These are phyloP conservation scores for Anisognathus igniventris DNA, from an alignment of 2,797 vertebrate species.

Conservation along the genomic window DNA sequence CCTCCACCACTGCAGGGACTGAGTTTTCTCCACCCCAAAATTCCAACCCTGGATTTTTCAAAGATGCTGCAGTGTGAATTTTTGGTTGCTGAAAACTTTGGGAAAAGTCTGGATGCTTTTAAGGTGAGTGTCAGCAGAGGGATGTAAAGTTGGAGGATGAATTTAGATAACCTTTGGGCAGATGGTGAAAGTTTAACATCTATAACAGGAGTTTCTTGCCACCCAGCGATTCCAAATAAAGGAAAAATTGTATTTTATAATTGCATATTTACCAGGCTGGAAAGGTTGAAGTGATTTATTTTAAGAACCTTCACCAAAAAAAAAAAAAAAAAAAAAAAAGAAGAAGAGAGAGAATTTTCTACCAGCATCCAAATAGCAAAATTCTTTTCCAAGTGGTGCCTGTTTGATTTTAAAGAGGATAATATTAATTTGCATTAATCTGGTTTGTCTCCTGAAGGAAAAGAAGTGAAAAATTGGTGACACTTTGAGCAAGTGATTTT, in stretches of 20 bases:
- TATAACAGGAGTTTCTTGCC: background rate
- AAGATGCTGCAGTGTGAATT: background rate
- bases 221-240: background rate
- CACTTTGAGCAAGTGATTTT: background rate
- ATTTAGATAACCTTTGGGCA: slow-evolving; percentile 34
- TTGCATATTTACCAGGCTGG: slow-evolving; percentile 15
- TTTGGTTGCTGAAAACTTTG: background rate
- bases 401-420: background rate
- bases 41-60: background rate
- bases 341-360: background rate
- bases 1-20: background rate
- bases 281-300: slow-evolving; percentile 45
- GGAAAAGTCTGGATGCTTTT: background rate
- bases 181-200: slow-evolving; percentile 18
- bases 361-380: background rate
- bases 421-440: background rate
- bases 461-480: background rate
- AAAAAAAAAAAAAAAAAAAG: background rate
- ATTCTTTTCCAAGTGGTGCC: background rate
- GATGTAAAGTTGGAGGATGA: background rate
- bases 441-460: background rate
- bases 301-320: background rate
- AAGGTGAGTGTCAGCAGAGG: background rate
- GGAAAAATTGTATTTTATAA: slow-evolving; percentile 3
- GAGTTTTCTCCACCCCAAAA: background rate